These are phyloP conservation scores for Andrena minutula DNA, from an alignment of 2,888 invertebrate genomes.

Conservation along the genomic window DNA sequence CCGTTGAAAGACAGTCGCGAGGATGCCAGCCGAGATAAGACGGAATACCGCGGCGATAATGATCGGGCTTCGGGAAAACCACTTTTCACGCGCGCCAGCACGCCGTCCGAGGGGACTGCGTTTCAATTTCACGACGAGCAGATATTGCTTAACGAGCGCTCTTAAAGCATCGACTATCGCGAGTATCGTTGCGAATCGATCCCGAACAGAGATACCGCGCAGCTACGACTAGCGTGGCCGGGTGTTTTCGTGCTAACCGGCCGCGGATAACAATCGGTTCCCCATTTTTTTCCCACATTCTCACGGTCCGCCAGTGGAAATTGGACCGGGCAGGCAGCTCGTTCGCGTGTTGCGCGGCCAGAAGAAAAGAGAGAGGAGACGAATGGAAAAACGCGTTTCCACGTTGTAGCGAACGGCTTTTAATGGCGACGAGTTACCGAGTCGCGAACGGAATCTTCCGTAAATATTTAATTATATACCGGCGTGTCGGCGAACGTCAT, in stretches of 20 bases:
- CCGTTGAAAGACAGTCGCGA: conserved; percentile 33
- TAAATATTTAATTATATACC: conserved; percentile 41
- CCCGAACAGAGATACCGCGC: conserved; percentile 35
- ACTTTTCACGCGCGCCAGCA: conserved; percentile 33
- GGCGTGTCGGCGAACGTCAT: neutral
- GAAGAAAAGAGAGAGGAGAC: neutral
- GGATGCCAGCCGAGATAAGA: conserved; percentile 44
- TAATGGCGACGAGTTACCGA: neutral
- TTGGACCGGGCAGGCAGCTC: conserved; percentile 8
- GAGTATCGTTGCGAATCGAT: conserved; percentile 54
- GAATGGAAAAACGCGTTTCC: conserved; percentile 3
- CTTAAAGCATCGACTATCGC: conserved; percentile 27
- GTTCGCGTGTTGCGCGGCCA: conserved; percentile 15
- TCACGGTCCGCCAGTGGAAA: neutral
- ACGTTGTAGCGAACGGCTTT: conserved; percentile 5
- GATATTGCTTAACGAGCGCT: conserved; percentile 46
- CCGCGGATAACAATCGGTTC: conserved; percentile 42
- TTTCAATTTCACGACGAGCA: conserved; percentile 58
- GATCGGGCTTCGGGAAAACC: conserved; percentile 53
- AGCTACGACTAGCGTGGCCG: conserved; percentile 12
- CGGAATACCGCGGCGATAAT: conserved; percentile 61
- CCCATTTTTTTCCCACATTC: neutral
- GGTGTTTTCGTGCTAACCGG: conserved; percentile 48
- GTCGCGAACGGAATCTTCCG: conserved; percentile 16
- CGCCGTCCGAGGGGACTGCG: conserved; percentile 36